phyloP scores from a whole-genome alignment of 2,113 vertebrate genomes.

The Thalassarche chlororhynchos region DNA sequence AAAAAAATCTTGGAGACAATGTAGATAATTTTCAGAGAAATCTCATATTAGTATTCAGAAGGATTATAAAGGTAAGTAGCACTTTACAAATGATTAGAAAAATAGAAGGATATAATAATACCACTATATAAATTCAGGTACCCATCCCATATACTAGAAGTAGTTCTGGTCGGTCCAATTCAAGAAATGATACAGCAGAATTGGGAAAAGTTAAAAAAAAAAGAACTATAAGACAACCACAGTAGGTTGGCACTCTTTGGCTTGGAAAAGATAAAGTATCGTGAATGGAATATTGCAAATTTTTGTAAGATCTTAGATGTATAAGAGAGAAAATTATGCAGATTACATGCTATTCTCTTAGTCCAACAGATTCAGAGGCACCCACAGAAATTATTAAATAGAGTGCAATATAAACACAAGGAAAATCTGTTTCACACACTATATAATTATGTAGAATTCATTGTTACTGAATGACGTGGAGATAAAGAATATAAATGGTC shows the following conservation, averaged over 20 bases:
- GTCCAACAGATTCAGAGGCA: conserved; percentile 9
- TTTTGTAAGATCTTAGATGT: background rate
- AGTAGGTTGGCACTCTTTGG: background rate
- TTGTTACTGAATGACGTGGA: background rate
- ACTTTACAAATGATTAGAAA: background rate
- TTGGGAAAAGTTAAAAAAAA: background rate
- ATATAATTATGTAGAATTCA: conserved; percentile 2
- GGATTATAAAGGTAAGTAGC: background rate
- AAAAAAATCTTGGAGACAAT: background rate
- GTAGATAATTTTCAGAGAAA: background rate
- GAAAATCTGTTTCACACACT: background rate
- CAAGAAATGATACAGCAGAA: background rate
- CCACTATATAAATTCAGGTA: background rate
- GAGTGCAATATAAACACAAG: background rate
- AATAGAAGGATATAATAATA: background rate
- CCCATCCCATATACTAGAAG: background rate
- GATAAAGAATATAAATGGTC: background rate
- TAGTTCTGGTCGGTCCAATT: background rate
- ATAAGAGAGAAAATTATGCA: conserved; percentile 4
- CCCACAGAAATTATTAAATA: conserved; percentile 13
- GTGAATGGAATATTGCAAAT: background rate
- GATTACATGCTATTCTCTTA: background rate
- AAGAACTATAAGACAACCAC: background rate
- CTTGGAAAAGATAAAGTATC: background rate
- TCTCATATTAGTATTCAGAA: background rate